Percentiles rank a stretch among this genome's conserved stretches.
phyloP scores from a whole-genome alignment of 2,113 vertebrate species.

The human (Homo sapiens) region DNA sequence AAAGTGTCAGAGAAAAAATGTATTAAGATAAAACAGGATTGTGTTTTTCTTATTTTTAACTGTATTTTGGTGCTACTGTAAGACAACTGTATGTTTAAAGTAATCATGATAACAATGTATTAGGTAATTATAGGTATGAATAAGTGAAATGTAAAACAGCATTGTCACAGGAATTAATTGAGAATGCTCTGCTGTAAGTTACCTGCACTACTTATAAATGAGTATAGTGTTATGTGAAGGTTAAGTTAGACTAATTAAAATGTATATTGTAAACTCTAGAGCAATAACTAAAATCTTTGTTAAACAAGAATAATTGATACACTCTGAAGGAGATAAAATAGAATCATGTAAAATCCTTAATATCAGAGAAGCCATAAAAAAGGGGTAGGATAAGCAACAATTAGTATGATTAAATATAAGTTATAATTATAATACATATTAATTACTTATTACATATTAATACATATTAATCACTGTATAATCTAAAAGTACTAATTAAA shows the following conservation, averaged over 20 bases:
- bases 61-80: background rate
- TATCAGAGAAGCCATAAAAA: background rate
- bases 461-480: background rate
- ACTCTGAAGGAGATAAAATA: background rate
- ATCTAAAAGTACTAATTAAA: background rate
- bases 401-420: background rate
- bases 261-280: background rate
- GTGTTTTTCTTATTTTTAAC: background rate
- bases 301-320: background rate
- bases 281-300: background rate
- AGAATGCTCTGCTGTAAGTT: background rate
- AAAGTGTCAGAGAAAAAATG: background rate
- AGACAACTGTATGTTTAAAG: background rate
- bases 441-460: background rate
- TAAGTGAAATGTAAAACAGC: background rate
- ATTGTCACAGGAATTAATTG: background rate
- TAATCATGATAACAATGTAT: background rate
- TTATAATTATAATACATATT: background rate
- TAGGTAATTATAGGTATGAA: background rate
- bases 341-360: background rate
- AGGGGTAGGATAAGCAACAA: background rate
- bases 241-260: background rate
- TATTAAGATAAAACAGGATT: no score
- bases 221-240: background rate
- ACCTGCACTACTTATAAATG: background rate